phyloP scores from a whole-genome alignment of 2,797 vertebrate genomes.

The Notolabrus celidotus region DNA sequence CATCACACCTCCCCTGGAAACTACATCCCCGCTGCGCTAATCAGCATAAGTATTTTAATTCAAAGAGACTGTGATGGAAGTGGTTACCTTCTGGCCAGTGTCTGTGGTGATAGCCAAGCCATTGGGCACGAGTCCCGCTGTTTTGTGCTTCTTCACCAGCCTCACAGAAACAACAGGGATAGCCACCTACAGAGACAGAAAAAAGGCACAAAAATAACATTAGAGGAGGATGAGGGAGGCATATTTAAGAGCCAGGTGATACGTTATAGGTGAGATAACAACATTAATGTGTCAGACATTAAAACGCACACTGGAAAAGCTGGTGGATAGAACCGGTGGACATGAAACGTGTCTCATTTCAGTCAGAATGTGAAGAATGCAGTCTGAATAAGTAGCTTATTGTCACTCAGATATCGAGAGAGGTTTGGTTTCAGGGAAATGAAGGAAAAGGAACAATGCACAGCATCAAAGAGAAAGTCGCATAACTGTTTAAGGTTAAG shows the following conservation, averaged over 20 bases:
- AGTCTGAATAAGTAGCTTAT: constrained; percentile 71
- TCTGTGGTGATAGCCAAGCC: constrained; percentile 95
- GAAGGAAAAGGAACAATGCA: constrained; percentile 52
- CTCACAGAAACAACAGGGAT: constrained; percentile 93
- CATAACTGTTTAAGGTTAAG: constrained; percentile 24
- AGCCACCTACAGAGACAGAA: constrained; percentile 85
- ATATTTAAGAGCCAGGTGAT: background rate
- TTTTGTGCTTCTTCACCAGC: constrained; percentile 96
- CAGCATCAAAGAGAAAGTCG: constrained; percentile 60
- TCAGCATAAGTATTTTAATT: constrained; percentile 52
- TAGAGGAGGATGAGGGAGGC: background rate
- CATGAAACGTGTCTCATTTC: constrained; percentile 60
- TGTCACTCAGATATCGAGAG: constrained; percentile 64
- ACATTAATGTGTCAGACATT: background rate
- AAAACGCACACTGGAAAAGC: constrained; percentile 16
- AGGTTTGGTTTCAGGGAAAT: constrained; percentile 65
- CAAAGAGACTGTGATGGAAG: constrained; percentile 8
- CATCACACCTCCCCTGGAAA: constrained; percentile 57
- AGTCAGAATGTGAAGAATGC: constrained; percentile 75
- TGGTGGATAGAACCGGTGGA: constrained; percentile 25
- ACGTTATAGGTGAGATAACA: background rate
- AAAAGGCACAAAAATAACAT: background rate
- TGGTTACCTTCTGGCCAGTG: constrained; percentile 90
- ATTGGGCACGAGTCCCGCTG: constrained; percentile 93
- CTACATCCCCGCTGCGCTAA: constrained; percentile 41